Percentiles rank a stretch among this genome's conserved stretches.
Conservation (phyloP, 2,888 invertebrate species). For the Brenthis ino region DNA sequence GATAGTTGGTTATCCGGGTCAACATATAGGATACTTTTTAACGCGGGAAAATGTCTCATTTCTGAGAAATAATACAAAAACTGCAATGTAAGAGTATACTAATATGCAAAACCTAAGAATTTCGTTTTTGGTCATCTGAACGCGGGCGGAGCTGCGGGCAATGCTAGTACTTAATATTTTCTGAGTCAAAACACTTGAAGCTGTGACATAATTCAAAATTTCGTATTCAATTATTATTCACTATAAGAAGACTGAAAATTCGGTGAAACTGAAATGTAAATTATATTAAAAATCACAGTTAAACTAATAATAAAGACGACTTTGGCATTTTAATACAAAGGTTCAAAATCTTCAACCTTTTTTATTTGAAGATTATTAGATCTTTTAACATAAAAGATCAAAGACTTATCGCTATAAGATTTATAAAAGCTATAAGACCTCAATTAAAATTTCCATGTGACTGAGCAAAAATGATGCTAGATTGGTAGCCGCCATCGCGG, state of each 20-base stretch:
- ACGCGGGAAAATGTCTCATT: too few species aligned
- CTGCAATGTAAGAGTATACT: too few species aligned
- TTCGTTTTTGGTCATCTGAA: too few species aligned
- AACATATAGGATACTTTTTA: too few species aligned
- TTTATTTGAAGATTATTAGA: neutral
- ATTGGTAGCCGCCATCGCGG: constrained; percentile 27
- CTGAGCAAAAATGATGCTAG: constrained; percentile 38
- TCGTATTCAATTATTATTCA: constrained; percentile 18
- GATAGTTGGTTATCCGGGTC: too few species aligned
- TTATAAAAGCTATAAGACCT: constrained; percentile 26
- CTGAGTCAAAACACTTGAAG: constrained; percentile 11
- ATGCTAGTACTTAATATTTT: constrained; percentile 17
- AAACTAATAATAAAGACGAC: too few species aligned
- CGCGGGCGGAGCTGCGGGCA: too few species aligned
- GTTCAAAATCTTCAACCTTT: neutral
- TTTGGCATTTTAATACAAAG: too few species aligned
- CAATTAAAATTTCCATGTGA: constrained; percentile 41
- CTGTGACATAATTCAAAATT: constrained; percentile 22
- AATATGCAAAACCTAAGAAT: too few species aligned
- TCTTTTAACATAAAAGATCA: neutral
- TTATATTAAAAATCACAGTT: neutral
- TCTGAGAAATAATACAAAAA: too few species aligned
- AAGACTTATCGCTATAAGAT: constrained; percentile 14
- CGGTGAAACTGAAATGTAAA: constrained; percentile 1
- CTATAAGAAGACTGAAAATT: constrained; percentile 3